Evolutionary conservation across 2,797 vertebrate species (phyloP), one percentile per base, ranked within the genome.

Genomic region (Alauda arvensis): DNA sequence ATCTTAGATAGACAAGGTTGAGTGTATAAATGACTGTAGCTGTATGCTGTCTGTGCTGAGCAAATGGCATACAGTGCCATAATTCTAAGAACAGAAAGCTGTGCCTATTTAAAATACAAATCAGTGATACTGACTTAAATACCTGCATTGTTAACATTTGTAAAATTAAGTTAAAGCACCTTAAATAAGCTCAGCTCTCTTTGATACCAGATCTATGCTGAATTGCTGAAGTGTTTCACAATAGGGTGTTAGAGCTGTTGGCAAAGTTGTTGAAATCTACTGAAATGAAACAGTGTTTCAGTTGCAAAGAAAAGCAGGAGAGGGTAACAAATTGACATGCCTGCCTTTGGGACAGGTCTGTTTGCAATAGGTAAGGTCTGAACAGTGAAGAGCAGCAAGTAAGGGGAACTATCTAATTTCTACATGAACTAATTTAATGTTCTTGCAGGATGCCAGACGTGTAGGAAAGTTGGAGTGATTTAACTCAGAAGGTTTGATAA

Each of bases 61-160:
- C 46, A 55, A 59, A 15, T 5, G 1, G 10, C 31, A 34, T 9
- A 5, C 0, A 1, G 14, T 31, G 49, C 39, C 37, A 0, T 34
- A 62, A 40, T 62, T 59, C 34, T 26, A 21, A 52, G 75, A 71
- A 29, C 23, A 31, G 29, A 63, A 91, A 75, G 15, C 34, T 16
- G 6, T 25, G 12, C 59, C 11, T 42, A 5, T 48, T 39, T 80
- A 34, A 89, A 79, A 15, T n/a, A 42, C 15, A 14, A 20, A 69
- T 52, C 29, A 10, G 37, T 23, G 52, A 13, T 51, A 39, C 23
- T 2, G 4, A 55, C 43, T 59, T 20, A 72, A 83, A 31, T 31
- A n/a, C 16, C 3, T 46, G 25, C 18, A 26, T n/a, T 59, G 23
- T 57, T 43, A 39, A 39, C 33, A 20, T 62, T 18, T 33, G 2